These are phyloP conservation scores for Orbicella faveolata DNA, from an alignment of 64 coral and sea anemone species.

Conservation along the genomic window DNA sequence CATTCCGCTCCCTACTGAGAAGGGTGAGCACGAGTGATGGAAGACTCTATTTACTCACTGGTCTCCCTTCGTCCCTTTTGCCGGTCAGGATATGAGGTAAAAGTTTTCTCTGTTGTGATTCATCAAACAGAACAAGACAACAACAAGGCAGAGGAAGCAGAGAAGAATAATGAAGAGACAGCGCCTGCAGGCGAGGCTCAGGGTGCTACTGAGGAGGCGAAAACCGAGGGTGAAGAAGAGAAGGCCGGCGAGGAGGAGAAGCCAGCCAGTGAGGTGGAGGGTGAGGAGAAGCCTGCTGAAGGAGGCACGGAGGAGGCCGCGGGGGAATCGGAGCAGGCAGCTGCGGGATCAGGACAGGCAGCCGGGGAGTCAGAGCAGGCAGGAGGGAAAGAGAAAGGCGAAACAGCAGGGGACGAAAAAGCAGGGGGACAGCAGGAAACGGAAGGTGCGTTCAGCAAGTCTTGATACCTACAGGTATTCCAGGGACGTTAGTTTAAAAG, in stretches of 20 bases:
- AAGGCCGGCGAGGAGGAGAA: background rate
- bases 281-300: conserved; percentile 16
- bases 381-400: background rate
- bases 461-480: background rate
- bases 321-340: background rate
- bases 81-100: background rate
- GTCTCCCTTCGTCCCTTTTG: background rate
- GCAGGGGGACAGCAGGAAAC: background rate
- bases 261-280: background rate
- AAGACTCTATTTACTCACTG: background rate
- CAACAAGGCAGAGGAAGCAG: conserved; percentile 41
- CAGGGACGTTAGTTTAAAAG: background rate
- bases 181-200: conserved; percentile 17
- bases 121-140: conserved; percentile 57
- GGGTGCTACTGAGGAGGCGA: background rate
- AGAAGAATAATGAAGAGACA: background rate
- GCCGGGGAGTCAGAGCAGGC: background rate
- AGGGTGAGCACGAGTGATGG: too few relatives aligned
- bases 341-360: background rate
- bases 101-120: background rate
- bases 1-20: too few relatives aligned
- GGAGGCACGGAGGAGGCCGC: background rate
- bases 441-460: background rate
- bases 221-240: background rate
- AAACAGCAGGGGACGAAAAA: background rate